Percentiles rank a stretch among this genome's conserved stretches.
These are phyloP conservation scores for Hipposideros armiger DNA, from an alignment of 2,113 vertebrate species.

Conservation along the genomic window DNA sequence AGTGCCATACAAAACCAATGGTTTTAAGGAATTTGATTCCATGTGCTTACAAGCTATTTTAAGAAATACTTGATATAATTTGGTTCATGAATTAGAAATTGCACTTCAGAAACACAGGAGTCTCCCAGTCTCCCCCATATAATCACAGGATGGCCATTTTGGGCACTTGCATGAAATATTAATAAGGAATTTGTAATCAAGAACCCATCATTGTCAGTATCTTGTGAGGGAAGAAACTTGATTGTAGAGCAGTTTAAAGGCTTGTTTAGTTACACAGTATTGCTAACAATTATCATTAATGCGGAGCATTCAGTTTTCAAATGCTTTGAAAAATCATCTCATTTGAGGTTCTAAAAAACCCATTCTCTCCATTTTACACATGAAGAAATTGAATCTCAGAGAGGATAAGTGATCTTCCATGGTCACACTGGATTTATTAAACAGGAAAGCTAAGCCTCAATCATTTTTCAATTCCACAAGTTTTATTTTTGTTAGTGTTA, in stretches of 20 bases:
- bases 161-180: neutral
- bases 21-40: neutral
- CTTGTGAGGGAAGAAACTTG: neutral
- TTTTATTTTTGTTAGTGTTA: neutral
- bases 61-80: slow-evolving; percentile 45
- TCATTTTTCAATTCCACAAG: neutral
- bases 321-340: neutral
- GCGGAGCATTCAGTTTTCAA: neutral
- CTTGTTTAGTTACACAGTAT: neutral
- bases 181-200: neutral
- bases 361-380: neutral
- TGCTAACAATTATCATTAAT: neutral
- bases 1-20: neutral
- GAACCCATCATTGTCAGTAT: neutral
- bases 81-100: neutral
- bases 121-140: neutral
- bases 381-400: neutral
- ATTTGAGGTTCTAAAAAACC: neutral
- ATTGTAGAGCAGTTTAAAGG: neutral
- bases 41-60: neutral
- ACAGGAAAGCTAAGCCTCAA: neutral
- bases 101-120: neutral
- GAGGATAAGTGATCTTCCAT: neutral
- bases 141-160: neutral
- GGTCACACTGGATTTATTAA: neutral